Conservation (phyloP, 2,888 invertebrate genomes). For the Blomia tropicalis region DNA sequence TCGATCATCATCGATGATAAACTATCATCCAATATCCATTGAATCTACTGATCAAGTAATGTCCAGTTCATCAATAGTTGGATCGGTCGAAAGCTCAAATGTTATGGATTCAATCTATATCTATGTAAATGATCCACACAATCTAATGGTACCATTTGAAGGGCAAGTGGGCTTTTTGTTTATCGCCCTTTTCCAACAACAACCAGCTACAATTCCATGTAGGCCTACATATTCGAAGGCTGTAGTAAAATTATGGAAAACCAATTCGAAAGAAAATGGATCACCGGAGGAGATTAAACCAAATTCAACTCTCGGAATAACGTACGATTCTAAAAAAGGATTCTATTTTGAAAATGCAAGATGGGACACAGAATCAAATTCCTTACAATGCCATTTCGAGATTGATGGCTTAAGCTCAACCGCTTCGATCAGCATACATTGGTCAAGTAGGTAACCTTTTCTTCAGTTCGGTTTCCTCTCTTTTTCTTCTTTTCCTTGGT, state of each 20-base stretch:
- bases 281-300: neutral
- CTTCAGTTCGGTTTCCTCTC: no score
- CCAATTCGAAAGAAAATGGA: neutral
- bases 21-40: slow-evolving; percentile 20
- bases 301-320: slow-evolving; percentile 15
- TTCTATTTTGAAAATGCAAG: slow-evolving; percentile 26
- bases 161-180: slow-evolving; percentile 20
- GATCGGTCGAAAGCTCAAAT: no score
- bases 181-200: slow-evolving; percentile 15
- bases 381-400: slow-evolving; percentile 27
- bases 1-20: slow-evolving; percentile 19
- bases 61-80: neutral
- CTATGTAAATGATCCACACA: slow-evolving; percentile 19
- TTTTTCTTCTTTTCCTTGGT: neutral
- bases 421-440: slow-evolving; percentile 18
- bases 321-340: slow-evolving; percentile 19
- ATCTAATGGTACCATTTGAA: slow-evolving; percentile 26
- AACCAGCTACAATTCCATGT: slow-evolving; percentile 27
- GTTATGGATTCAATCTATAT: neutral
- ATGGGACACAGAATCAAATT: slow-evolving; percentile 27
- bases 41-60: neutral
- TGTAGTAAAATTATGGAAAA: slow-evolving; percentile 26
- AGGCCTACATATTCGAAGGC: slow-evolving; percentile 26
- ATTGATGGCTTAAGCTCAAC: slow-evolving; percentile 15
- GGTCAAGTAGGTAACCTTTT: slow-evolving; percentile 15